Evolutionary conservation across 2,888 invertebrate species (phyloP).

Genomic region (Stegana nigrithorax): DNA sequence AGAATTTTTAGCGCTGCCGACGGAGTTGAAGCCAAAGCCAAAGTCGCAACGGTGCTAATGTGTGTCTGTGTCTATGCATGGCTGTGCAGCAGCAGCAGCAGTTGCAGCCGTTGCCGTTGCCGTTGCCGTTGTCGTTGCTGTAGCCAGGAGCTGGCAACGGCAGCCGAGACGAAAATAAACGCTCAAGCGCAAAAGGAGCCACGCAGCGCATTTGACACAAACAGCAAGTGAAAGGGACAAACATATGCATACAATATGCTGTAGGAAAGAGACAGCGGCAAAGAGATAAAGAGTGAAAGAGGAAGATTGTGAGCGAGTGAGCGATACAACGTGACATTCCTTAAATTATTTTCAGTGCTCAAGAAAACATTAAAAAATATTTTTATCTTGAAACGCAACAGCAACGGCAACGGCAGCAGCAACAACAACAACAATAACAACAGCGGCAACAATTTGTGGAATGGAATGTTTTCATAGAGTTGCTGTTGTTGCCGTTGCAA

Average conservation of each 20-base stretch:
- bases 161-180: too few species aligned
- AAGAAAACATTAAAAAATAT: conserved; percentile 60
- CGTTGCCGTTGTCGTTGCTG: conserved; percentile 22
- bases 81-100: background rate
- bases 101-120: background rate
- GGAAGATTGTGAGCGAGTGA: background rate
- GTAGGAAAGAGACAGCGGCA: conserved; percentile 40
- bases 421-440: conserved; percentile 34
- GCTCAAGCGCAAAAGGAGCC: too few species aligned
- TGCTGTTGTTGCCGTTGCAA: conserved; percentile 28
- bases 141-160: too few species aligned
- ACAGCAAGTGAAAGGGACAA: too few species aligned
- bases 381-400: conserved; percentile 51
- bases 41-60: too few species aligned
- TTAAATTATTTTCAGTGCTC: conserved; percentile 59
- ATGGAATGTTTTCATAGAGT: conserved; percentile 45
- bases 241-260: too few species aligned
- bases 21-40: too few species aligned
- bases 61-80: background rate
- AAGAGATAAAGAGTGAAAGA: conserved; percentile 38
- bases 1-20: too few species aligned
- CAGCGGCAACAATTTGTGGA: conserved; percentile 24
- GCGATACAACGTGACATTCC: conserved; percentile 57
- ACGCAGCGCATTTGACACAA: too few species aligned
- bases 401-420: conserved; percentile 6